Conservation (phyloP, 2,888 invertebrate genomes). For the Orthonevra nobilis region DNA sequence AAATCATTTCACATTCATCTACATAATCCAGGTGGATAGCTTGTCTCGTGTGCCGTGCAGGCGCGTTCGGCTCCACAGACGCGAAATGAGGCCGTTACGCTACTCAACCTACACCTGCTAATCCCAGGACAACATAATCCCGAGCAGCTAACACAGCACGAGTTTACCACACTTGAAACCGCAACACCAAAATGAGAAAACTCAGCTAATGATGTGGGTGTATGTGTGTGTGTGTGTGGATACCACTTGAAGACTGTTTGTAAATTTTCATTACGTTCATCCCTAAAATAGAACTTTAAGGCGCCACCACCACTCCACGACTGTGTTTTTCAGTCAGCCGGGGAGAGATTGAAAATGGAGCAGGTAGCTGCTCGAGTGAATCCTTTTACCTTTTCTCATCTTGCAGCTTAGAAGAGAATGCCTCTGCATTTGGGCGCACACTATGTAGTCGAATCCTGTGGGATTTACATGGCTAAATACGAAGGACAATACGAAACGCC, state of each 20-base stretch:
- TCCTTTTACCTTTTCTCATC: conserved; percentile 9
- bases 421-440: conserved; percentile 20
- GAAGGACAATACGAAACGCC: conserved; percentile 19
- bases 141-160: conserved; percentile 37
- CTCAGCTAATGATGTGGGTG: conserved; percentile 47
- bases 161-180: conserved; percentile 2
- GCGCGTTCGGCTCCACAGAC: not conserved
- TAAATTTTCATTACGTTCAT: conserved; percentile 63
- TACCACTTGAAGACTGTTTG: conserved; percentile 37
- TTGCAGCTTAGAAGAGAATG: conserved; percentile 6
- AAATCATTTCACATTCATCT: conserved; percentile 63
- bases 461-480: conserved; percentile 3
- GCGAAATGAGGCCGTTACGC: conserved; percentile 39
- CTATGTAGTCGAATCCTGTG: conserved; percentile 37
- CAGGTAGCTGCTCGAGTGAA: conserved; percentile 52
- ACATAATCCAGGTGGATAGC: conserved; percentile 60
- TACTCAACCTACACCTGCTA: conserved; percentile 56
- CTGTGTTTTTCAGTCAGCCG: not conserved
- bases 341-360: conserved; percentile 39
- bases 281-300: conserved; percentile 65
- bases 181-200: conserved; percentile 44
- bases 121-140: conserved; percentile 51
- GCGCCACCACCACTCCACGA: conserved; percentile 27
- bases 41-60: conserved; percentile 17
- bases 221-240: conserved; percentile 1